phyloP scores from a whole-genome alignment of 2,113 vertebrate species.

The Pterocles burchelli region DNA sequence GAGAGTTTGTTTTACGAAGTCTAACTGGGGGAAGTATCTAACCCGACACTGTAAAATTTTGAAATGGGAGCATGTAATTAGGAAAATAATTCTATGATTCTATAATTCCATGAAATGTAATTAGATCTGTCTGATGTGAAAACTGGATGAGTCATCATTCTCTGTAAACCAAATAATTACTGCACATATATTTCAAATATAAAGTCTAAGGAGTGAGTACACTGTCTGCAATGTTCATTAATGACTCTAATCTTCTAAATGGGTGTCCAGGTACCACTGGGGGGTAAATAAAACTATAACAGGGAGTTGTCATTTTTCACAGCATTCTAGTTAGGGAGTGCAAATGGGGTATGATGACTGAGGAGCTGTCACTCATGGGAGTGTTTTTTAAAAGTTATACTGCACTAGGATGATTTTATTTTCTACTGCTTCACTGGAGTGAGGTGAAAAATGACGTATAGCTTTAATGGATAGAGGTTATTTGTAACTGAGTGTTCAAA shows the following conservation, averaged over 20 bases:
- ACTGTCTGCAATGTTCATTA: not conserved
- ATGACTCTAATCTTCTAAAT: not conserved
- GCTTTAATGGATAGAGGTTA: not conserved
- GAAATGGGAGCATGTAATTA: not conserved
- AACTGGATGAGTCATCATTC: constrained; percentile 1
- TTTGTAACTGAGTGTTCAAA: not conserved
- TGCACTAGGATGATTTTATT: not conserved
- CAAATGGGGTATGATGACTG: not conserved
- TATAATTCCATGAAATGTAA: not conserved
- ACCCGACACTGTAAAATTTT: not conserved
- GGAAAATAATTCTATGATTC: not conserved
- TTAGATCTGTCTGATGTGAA: not conserved
- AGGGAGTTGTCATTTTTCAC: not conserved
- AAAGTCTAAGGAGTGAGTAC: not conserved
- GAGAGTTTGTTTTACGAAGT: not conserved
- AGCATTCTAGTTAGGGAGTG: not conserved
- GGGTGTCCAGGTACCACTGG: not conserved
- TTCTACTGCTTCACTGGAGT: not conserved
- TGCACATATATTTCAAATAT: not conserved
- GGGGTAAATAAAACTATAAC: not conserved
- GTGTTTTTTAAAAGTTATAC: not conserved
- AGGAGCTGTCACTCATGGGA: not conserved
- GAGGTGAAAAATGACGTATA: not conserved
- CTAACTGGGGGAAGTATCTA: not conserved
- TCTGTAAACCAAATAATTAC: constrained; percentile 15